These are phyloP conservation scores for Thalassarche chlororhynchos DNA, from an alignment of 2,113 vertebrate species.

Conservation along the genomic window DNA sequence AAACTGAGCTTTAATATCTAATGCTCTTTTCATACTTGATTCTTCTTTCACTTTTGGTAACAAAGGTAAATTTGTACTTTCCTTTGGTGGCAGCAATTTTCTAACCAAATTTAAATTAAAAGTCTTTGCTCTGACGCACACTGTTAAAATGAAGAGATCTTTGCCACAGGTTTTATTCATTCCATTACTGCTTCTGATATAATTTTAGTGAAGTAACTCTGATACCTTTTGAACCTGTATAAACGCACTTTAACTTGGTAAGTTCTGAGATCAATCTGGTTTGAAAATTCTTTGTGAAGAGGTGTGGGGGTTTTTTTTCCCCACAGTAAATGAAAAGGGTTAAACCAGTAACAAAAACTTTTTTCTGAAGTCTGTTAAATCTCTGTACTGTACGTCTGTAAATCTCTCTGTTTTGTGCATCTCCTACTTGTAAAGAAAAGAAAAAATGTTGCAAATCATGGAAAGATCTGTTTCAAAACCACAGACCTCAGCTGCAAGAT, in stretches of 20 bases:
- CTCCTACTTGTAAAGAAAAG: background rate
- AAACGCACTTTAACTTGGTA: background rate
- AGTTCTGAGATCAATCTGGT: background rate
- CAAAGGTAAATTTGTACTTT: background rate
- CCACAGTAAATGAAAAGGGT: background rate
- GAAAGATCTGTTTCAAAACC: background rate
- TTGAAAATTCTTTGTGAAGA: background rate
- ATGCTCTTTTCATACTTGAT: background rate
- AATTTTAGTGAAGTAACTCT: background rate
- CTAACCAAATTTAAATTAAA: background rate
- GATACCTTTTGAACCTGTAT: background rate
- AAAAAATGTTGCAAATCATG: accelerated
- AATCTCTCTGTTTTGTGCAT: background rate
- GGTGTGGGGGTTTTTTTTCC: no score
- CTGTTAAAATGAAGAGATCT: background rate
- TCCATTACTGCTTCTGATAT: background rate
- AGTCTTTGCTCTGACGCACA: background rate
- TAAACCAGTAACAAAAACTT: background rate
- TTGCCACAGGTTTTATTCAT: background rate
- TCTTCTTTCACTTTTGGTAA: background rate
- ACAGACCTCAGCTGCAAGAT: background rate
- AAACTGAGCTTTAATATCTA: background rate
- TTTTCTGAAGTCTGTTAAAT: background rate
- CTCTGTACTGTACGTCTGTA: background rate
- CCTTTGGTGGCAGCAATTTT: background rate